These are phyloP conservation scores for Anas platyrhynchos DNA, from an alignment of 2,113 vertebrate species.

Conservation along the genomic window DNA sequence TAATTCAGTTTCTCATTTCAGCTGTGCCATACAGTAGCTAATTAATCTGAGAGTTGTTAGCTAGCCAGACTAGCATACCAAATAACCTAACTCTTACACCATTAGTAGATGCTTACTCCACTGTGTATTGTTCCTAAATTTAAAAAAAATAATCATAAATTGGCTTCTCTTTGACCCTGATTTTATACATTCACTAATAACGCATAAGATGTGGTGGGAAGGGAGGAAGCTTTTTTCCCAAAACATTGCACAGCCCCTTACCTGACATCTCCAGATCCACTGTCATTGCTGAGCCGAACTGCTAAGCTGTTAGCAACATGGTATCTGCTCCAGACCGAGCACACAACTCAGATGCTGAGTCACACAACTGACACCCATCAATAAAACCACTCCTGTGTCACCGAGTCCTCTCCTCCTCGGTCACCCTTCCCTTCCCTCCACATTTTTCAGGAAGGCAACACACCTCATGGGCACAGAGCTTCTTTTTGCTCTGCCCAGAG, in stretches of 20 bases:
- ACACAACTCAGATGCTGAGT: background rate
- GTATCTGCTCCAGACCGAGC: background rate
- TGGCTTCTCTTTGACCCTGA: background rate
- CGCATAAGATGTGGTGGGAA: accelerated
- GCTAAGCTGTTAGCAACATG: background rate
- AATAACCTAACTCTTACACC: background rate
- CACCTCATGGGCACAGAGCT: background rate
- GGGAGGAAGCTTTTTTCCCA: background rate
- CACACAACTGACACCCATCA: background rate
- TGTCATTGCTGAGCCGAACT: background rate
- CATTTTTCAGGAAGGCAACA: background rate
- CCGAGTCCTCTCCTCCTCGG: background rate
- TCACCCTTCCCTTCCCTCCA: background rate
- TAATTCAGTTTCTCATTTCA: background rate
- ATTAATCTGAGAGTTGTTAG: background rate
- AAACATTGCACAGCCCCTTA: background rate
- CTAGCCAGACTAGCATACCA: background rate
- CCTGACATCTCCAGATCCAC: background rate
- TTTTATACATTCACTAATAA: background rate
- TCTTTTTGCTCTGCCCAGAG: background rate
- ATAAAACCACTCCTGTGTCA: background rate
- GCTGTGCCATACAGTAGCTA: background rate
- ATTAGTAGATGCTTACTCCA: background rate
- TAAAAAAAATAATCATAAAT: background rate
- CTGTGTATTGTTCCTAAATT: background rate